A percentile compares a stretch with the other conserved stretches of the same genome.
Conservation (phyloP, 92 coral and sea anemone species). For the Muricea muricata region DNA sequence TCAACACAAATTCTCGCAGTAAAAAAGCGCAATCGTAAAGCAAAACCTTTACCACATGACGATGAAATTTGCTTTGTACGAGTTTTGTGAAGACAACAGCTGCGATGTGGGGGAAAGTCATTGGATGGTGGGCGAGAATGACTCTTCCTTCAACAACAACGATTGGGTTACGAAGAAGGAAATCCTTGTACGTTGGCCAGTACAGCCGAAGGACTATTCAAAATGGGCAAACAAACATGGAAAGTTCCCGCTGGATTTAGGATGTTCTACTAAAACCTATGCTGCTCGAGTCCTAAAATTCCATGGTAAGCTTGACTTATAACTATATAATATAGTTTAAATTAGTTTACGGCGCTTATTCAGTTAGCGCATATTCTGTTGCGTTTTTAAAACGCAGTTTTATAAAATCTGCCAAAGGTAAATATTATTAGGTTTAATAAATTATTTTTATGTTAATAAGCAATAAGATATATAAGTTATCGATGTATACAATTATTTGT, state of each 20-base stretch:
- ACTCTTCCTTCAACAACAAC: neutral
- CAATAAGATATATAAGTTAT: no score
- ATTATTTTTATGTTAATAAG: no score
- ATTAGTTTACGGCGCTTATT: no score
- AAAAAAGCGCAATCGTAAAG: no score
- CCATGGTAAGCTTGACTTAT: neutral
- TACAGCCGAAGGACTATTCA: neutral
- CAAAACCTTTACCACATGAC: no score
- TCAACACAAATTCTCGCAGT: no score
- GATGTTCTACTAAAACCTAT: neutral
- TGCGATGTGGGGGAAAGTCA: neutral
- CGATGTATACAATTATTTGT: no score
- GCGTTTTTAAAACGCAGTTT: no score
- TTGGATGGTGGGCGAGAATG: neutral
- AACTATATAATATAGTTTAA: no score
- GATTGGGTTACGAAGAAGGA: neutral
- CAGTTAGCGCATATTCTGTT: no score
- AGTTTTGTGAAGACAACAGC: slow-evolving; percentile 5
- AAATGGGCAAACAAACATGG: neutral
- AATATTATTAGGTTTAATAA: no score
- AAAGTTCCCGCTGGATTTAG: neutral
- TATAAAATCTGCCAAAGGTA: no score
- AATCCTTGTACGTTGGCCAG: neutral
- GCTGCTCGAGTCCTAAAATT: neutral
- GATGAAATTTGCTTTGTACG: neutral